Conservation (phyloP, 2,888 invertebrate species). For the Aporophyla nigra region DNA sequence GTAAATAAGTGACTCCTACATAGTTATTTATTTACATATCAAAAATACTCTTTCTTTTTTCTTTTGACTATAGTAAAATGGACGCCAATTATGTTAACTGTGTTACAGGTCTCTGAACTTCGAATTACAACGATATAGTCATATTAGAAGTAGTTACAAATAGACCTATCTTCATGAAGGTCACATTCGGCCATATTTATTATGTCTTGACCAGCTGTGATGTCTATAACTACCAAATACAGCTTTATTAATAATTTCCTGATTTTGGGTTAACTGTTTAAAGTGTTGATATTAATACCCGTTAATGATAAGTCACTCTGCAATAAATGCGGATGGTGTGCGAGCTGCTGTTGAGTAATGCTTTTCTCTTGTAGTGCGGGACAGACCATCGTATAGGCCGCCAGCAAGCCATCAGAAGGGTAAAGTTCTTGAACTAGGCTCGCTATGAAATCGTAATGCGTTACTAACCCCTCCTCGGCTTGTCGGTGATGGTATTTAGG, state of each 20-base stretch:
- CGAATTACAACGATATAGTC: conserved; percentile 22
- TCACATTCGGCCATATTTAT: conserved; percentile 46
- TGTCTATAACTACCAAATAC: conserved; percentile 51
- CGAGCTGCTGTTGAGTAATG: conserved; percentile 86
- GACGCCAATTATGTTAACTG: conserved; percentile 28
- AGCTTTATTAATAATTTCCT: conserved; percentile 69
- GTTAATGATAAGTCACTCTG: conserved; percentile 63
- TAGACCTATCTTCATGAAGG: conserved; percentile 10
- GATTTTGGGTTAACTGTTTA: conserved; percentile 63
- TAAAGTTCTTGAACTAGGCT: conserved; percentile 85
- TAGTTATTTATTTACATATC: conserved; percentile 58
- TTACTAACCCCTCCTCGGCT: conserved; percentile 84
- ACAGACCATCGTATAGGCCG: conserved; percentile 85
- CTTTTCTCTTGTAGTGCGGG: conserved; percentile 88
- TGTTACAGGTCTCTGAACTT: conserved; percentile 37
- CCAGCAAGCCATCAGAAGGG: conserved; percentile 89
- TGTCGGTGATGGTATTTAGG: conserved; percentile 86
- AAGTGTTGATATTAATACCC: conserved; percentile 57
- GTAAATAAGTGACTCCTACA: conserved; percentile 51
- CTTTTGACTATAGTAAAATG: conserved; percentile 65
- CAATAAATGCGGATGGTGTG: conserved; percentile 76
- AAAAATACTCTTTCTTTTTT: conserved; percentile 38
- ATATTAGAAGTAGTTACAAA: conserved; percentile 17
- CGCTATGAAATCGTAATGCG: conserved; percentile 80
- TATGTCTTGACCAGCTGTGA: conserved; percentile 61